Base-by-base conservation (phyloP, 1,140 invertebrate species). In the Drusus annulatus region DNA sequence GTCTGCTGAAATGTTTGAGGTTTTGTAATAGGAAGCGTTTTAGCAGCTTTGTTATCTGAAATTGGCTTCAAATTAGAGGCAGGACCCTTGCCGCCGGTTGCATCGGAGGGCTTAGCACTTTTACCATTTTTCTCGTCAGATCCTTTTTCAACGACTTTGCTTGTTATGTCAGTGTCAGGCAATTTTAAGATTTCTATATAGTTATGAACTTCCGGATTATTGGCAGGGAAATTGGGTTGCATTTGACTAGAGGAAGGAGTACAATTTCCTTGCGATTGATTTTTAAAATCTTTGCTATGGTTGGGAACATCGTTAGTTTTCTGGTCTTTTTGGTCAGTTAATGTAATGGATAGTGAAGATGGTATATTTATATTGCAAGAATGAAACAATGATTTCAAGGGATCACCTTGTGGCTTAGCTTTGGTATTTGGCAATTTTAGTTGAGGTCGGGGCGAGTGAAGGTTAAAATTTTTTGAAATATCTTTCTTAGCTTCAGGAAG, bases 311-410 rank as follows among this genome's bases (percentile, higher is more conserved):
- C 52, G 31, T 58, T 56, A 58, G 62, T 68, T 62, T 86, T 85
- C 52, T 84, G 75, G 45, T 90, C 88, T 85, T 90, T 90, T 84
- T 89, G 88, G 82, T 90, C 89, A 80, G 91, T 91, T 73, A 92
- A 85, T 68, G 91, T 92, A 28, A 92, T 92, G 25, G 91, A 92
- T 60, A 92, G 83, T 31, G 91, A 91, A 13, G 91, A 91, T 13
- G 91, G 91, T 79, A 91, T 91, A 79, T 91, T 91, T 62, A 92
- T 91, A 85, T 92, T 92, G 83, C 91, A 92, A 74, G 89, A 91
- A 85, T 90, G 89, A 86, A 92, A 91, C 76, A 92, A 85, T 16
- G 90, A 91, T 82, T 91, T 90, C 23, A 92, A 84, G 19, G 87
- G 87, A 83, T 91, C 90, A 63, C 88, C 90, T 81, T 88, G 87